Evolutionary conservation across 2,797 vertebrate genomes (phyloP).

Genomic region (Loriculus beryllinus): DNA sequence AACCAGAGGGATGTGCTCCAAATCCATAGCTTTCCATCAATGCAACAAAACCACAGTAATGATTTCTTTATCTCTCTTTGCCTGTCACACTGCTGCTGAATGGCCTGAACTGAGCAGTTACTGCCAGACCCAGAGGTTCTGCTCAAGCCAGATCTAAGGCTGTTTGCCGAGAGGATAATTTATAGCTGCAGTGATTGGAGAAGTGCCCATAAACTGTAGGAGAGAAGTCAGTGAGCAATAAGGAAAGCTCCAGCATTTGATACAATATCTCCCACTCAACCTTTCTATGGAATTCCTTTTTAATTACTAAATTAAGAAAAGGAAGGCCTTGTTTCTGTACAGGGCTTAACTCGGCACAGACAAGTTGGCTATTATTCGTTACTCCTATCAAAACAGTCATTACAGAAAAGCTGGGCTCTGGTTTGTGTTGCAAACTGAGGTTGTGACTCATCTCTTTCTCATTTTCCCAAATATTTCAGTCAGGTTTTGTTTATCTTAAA

Average conservation of each 20-base stretch:
- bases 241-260: not conserved
- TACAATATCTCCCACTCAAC: not conserved
- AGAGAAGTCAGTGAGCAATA: not conserved
- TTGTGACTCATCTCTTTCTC: not conserved
- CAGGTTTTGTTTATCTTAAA: slow-evolving; percentile 46
- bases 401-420: not conserved
- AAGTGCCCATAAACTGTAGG: not conserved
- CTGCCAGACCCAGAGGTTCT: not conserved
- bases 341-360: not conserved
- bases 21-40: not conserved
- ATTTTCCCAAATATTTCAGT: not conserved
- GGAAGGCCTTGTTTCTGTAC: not conserved
- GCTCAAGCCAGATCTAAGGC: not conserved
- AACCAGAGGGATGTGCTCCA: not conserved
- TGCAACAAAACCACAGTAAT: not conserved
- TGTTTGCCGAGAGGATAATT: not conserved
- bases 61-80: slow-evolving; percentile 13
- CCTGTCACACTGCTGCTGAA: not conserved
- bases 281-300: not conserved
- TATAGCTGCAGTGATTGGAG: not conserved
- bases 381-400: not conserved
- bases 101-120: not conserved
- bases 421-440: not conserved
- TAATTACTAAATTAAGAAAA: not conserved
- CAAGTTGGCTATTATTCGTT: not conserved